These are phyloP conservation scores for Drosophila colorata DNA, from an alignment of 2,888 invertebrate genomes.

Conservation along the genomic window DNA sequence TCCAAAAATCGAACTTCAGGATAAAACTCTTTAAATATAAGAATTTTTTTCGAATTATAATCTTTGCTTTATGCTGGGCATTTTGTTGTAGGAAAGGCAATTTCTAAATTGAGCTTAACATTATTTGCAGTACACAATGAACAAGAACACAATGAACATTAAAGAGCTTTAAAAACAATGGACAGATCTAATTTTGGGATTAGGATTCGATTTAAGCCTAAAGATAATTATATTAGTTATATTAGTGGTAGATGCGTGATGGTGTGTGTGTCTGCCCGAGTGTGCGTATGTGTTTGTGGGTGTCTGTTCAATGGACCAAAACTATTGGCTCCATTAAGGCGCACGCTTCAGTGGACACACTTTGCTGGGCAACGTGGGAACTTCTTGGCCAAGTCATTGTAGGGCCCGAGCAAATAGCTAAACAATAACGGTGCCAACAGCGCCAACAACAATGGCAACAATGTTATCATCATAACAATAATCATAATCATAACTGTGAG, in stretches of 20 bases:
- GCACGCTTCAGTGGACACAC: constrained; percentile 40
- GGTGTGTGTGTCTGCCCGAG: not conserved
- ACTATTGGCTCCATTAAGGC: constrained; percentile 43
- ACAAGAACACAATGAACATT: not conserved
- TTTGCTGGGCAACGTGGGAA: constrained; percentile 7
- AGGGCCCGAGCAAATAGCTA: constrained; percentile 44
- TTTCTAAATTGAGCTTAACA: no score
- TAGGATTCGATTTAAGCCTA: not conserved
- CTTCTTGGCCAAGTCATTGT: constrained; percentile 40
- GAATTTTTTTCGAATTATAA: no score
- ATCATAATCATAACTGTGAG: constrained; percentile 71
- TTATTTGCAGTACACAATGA: not conserved
- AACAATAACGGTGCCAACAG: constrained; percentile 42
- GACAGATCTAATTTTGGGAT: not conserved
- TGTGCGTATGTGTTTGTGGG: not conserved
- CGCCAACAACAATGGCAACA: constrained; percentile 27
- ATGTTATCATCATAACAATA: constrained; percentile 75
- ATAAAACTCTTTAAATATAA: no score
- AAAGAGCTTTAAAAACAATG: not conserved
- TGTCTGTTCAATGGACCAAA: constrained; percentile 23
- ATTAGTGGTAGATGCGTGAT: not conserved
- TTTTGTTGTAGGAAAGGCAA: no score
- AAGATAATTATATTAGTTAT: not conserved
- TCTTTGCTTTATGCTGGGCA: no score
- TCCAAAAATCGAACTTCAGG: no score